These are phyloP conservation scores for Acrobasis repandana DNA, from an alignment of 2,888 invertebrate genomes.

Conservation along the genomic window DNA sequence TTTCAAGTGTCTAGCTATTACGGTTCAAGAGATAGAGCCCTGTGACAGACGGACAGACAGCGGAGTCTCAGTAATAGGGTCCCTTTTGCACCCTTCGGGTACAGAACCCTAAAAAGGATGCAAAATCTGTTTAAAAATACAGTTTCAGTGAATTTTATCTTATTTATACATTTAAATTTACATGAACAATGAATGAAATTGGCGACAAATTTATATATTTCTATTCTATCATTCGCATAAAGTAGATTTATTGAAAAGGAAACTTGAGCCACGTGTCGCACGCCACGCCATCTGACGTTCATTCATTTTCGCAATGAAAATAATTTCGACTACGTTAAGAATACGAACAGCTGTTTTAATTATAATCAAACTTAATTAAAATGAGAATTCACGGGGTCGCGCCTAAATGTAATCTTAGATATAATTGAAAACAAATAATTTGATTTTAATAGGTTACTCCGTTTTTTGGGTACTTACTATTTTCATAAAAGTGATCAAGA, in stretches of 20 bases:
- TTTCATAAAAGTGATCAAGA: neutral
- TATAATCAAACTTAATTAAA: slow-evolving; percentile 23
- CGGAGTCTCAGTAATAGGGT: no score
- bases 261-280: slow-evolving; percentile 60
- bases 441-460: slow-evolving; percentile 5
- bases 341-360: slow-evolving; percentile 26
- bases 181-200: neutral
- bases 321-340: slow-evolving; percentile 36
- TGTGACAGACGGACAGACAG: no score
- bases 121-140: no score
- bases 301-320: slow-evolving; percentile 45
- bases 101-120: no score
- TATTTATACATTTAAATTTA: neutral
- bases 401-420: neutral
- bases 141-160: no score
- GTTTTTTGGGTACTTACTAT: neutral
- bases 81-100: no score
- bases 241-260: slow-evolving; percentile 65
- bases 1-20: no score
- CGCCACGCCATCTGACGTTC: slow-evolving; percentile 54
- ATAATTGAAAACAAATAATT: slow-evolving; percentile 16
- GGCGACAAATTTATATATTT: neutral
- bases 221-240: neutral
- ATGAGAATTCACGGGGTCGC: slow-evolving; percentile 9
- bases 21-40: no score